Evolutionary conservation across 1,140 invertebrate genomes (phyloP).

Genomic region (Hypothenemus hampei): DNA sequence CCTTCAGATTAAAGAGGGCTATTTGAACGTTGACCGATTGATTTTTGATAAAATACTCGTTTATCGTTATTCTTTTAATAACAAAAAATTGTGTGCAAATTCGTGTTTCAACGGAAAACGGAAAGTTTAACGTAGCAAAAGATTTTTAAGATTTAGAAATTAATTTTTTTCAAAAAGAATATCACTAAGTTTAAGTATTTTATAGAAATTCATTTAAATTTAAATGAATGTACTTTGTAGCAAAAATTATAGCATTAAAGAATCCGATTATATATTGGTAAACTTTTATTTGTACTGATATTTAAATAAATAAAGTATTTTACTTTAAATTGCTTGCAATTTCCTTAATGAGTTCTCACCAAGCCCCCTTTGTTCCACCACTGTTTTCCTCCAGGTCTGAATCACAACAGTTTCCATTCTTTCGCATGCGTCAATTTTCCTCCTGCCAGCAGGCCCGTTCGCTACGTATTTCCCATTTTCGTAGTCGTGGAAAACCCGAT

Average conservation of each 20-base stretch:
- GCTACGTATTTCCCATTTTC: constrained; percentile 1
- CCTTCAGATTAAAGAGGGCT: too few species aligned
- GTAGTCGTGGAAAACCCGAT: constrained; percentile 1
- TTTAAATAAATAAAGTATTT: not conserved
- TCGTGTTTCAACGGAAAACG: too few species aligned
- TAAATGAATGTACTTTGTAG: not conserved
- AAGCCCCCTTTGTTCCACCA: not conserved
- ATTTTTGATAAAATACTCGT: too few species aligned
- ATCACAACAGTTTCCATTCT: constrained; percentile 12
- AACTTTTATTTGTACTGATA: not conserved
- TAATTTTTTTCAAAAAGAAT: too few species aligned
- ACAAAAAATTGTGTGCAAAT: too few species aligned
- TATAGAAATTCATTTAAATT: not conserved
- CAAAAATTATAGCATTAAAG: not conserved
- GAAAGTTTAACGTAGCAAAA: too few species aligned
- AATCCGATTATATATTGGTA: not conserved
- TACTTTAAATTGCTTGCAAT: not conserved
- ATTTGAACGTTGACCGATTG: too few species aligned
- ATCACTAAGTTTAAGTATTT: not conserved
- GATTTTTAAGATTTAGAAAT: too few species aligned
- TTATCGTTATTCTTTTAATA: too few species aligned
- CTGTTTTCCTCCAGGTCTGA: not conserved
- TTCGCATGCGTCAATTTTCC: constrained; percentile 18
- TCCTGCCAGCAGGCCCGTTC: not conserved
- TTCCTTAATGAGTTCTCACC: not conserved